Evolutionary conservation across 2,888 invertebrate species (phyloP), one percentile per base, ranked within the genome.

Genomic region (Meteorus colon): DNA sequence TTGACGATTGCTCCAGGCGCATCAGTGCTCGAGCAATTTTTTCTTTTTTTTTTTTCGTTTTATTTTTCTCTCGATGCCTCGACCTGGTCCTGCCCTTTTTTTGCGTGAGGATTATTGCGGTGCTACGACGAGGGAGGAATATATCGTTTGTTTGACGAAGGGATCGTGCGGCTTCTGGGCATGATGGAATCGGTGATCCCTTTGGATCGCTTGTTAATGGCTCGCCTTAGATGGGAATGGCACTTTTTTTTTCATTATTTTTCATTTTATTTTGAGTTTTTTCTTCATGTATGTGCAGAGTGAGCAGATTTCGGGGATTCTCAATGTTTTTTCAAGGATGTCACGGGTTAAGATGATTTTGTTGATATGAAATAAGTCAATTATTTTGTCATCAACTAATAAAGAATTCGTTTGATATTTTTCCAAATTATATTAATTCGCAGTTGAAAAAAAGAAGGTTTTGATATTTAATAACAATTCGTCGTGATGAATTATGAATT

Each of bases 151-250:
- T 60, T 62, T 71, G 71, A 71, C 60, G 62, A 71, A 71, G 37
- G 45, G 71, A 71, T 62, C 60, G 27, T 55, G 31, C 71, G 71
- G 60, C 70, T 70, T 60, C 59, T 70, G 60, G 60, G 59, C 60
- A 70, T 62, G 71, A 71, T 71, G 71, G 60, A 71, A 71, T 71
- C 45, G 37, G 45, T 71, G 45, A 71, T 71, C 59, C 71, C 27
- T 14, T 6, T 12, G n/a, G 59, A 69, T 68, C 68, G 8, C 66
- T 16, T 34, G 55, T 55, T 69, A 29, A 71, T 71, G 45, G 41
- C 60, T 71, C n/a, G 27, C 69, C 48, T 60, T 71, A 60, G 62
- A 62, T 62, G 37, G 41, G 27, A 8, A 41, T 10, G 3, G 19
- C 41, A 62, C 27, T 16, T 62, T 48, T 62, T 16, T 34, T 41